Percentiles rank a stretch among this genome's conserved stretches.
Conservation (phyloP, 1,140 invertebrate species). For the Chelonus insularis region DNA sequence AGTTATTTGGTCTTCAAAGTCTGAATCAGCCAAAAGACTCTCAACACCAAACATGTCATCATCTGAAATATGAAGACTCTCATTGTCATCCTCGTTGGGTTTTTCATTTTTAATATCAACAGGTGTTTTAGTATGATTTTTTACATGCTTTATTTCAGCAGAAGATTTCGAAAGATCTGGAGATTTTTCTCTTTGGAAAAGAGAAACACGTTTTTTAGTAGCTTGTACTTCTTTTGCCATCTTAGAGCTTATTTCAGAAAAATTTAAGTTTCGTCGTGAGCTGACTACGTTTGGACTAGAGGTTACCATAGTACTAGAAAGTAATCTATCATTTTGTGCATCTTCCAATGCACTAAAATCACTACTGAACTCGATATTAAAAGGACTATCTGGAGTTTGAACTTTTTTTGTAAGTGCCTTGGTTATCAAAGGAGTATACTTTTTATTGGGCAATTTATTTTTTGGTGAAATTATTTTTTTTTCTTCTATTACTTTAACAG, state of each 20-base stretch:
- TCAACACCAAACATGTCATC: slow-evolving; percentile 40
- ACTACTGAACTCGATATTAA: slow-evolving; percentile 7
- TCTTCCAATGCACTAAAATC: slow-evolving; percentile 8
- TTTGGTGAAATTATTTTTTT: background rate
- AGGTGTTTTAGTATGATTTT: no score
- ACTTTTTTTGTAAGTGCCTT: background rate
- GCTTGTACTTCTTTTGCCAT: no score
- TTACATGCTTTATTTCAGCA: no score
- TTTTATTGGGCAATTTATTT: no score
- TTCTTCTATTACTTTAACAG: background rate
- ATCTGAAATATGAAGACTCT: slow-evolving; percentile 36
- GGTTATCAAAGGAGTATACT: no score
- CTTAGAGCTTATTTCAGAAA: no score
- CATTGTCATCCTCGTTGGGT: background rate
- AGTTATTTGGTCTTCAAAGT: slow-evolving; percentile 24
- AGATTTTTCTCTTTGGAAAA: no score
- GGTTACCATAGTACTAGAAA: background rate
- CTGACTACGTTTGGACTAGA: background rate
- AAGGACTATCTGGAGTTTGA: background rate
- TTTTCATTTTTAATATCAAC: no score
- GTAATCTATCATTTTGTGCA: background rate
- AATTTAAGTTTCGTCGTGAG: background rate
- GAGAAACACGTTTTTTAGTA: no score
- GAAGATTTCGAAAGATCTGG: no score
- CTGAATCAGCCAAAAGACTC: slow-evolving; percentile 25